Base-by-base conservation (phyloP, 2,797 vertebrate genomes). In the Sciurus vulgaris region DNA sequence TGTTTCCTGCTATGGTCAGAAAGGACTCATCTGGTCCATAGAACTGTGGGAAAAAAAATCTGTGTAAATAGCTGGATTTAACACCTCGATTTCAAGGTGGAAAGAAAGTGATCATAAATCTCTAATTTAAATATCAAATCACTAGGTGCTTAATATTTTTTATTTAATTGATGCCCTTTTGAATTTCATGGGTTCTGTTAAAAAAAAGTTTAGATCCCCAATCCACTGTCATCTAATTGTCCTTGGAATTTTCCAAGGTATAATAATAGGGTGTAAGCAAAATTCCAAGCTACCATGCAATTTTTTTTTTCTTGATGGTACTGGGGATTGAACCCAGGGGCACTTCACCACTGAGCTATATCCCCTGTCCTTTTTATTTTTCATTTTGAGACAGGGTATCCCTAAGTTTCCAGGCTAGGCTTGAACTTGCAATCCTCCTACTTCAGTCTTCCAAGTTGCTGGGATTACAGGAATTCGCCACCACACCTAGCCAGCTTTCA, bases 101-200 rank as follows among this genome's bases (percentile, higher is more conserved):
- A 87, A 93, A 93, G 76, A 96, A 97, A 35, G 93, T 94, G 94
- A 94, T 96, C 95, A 97, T 96, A 96, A 97, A 96, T 97, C 89
- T 96, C 93, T 95, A 81, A 97, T 97, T 96, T 95, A 54, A 97
- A 54, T 87, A 83, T 96, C 70, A 96, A 98, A 97, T 95, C 96
- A 97, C 96, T 97, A 97, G 97, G 97, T 98, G 96, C 97, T 98
- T 98, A 97, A 93, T 97, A 93, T 79, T 97, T 96, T 97, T 96
- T 51, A 95, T 97, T 97, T 97, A 88, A 97, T 95, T 83, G 91
- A 91, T 96, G 74, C 96, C 96, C 96, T 94, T 93, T 97, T 97
- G 89, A 97, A 96, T 93, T 73, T 76, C 86, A 91, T 93, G 94
- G 96, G 95, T 96, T 94, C 87, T 97, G n/a, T 84, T 97, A 51